Evolutionary conservation across 2,888 invertebrate species (phyloP).

Genomic region (Coleophora flavipennella): DNA sequence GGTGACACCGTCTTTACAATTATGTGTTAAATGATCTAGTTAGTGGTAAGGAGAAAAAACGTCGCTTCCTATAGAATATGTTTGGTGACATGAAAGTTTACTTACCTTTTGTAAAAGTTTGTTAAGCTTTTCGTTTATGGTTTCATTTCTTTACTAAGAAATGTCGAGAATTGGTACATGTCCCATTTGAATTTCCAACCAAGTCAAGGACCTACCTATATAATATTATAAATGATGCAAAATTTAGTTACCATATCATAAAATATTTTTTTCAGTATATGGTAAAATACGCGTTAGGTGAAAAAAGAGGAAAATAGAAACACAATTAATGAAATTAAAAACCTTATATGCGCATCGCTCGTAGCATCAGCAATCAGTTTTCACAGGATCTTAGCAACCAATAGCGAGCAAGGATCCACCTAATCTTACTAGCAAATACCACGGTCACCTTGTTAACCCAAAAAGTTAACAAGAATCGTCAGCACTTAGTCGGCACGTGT

Average conservation of each 20-base stretch:
- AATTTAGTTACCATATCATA: no score
- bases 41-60: not conserved
- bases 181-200: no score
- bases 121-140: not conserved
- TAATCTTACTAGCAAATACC: slow-evolving; percentile 40
- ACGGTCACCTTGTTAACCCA: slow-evolving; percentile 62
- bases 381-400: no score
- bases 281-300: no score
- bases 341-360: no score
- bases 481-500: slow-evolving; percentile 54
- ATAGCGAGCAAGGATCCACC: not conserved
- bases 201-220: no score
- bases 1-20: slow-evolving; percentile 35
- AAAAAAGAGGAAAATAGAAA: no score
- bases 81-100: not conserved
- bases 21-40: slow-evolving; percentile 10
- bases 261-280: no score
- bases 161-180: no score
- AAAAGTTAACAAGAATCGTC: slow-evolving; percentile 67
- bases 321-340: no score
- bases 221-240: no score
- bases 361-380: no score
- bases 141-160: not conserved
- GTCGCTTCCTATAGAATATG: not conserved
- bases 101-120: not conserved